Percentiles rank a stretch among this genome's conserved stretches.
phyloP scores from a whole-genome alignment of 2,113 vertebrate species.

The Callocephalon fimbriatum region DNA sequence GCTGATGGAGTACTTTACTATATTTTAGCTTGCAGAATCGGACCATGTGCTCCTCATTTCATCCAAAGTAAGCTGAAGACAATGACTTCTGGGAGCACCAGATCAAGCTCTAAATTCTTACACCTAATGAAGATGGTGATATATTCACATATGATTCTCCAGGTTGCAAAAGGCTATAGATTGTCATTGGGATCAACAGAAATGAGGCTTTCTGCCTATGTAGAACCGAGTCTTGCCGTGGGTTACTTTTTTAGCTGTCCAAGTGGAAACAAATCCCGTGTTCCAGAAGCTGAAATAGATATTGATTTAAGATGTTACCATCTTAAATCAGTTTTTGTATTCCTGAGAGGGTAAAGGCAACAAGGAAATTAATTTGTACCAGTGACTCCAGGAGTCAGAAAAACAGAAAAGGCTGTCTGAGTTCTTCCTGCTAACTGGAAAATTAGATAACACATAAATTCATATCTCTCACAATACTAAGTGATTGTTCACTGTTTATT shows the following conservation, averaged over 20 bases:
- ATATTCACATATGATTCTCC: not conserved
- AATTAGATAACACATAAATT: not conserved
- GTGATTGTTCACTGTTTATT: not conserved
- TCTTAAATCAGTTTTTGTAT: not conserved
- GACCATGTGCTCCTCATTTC: not conserved
- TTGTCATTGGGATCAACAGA: not conserved
- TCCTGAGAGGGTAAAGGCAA: not conserved
- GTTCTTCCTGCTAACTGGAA: not conserved
- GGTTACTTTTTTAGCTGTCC: not conserved
- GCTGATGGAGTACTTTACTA: not conserved
- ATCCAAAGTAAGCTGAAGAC: not conserved
- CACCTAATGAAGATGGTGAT: not conserved
- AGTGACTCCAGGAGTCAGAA: not conserved
- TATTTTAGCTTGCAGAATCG: not conserved
- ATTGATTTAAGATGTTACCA: not conserved
- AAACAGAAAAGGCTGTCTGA: not conserved
- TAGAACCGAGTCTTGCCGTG: not conserved
- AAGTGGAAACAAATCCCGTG: not conserved
- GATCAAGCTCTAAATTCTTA: not conserved
- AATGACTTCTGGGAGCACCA: not conserved
- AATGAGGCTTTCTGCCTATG: not conserved
- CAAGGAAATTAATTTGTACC: not conserved
- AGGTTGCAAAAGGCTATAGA: not conserved
- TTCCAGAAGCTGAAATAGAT: not conserved
- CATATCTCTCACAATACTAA: not conserved